Conservation (phyloP, 2,113 vertebrate species). For the Heterochromis multidens region DNA sequence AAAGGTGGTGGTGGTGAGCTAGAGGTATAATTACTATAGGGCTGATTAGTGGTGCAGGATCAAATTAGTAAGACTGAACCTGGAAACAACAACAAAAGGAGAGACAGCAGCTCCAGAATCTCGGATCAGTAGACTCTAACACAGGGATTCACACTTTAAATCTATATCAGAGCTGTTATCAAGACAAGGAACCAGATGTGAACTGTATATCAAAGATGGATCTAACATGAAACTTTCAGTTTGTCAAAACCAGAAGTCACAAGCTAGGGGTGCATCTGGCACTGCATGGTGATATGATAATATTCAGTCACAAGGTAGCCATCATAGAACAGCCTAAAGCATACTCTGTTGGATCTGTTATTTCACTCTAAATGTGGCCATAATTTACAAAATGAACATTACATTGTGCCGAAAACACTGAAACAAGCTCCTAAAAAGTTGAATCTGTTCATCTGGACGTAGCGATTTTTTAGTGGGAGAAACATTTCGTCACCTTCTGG, state of each 20-base stretch:
- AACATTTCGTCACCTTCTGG: too few species aligned
- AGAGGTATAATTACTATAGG: not conserved
- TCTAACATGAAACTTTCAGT: not conserved
- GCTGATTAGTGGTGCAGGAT: not conserved
- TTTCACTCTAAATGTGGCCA: not conserved
- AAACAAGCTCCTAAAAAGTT: too few species aligned
- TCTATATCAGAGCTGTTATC: not conserved
- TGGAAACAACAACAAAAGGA: not conserved
- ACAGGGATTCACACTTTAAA: not conserved
- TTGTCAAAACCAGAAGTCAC: not conserved
- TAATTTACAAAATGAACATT: too few species aligned
- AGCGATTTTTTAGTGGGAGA: too few species aligned
- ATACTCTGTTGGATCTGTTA: not conserved
- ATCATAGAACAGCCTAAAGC: not conserved
- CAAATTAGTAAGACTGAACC: not conserved
- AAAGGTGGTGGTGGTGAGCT: not conserved
- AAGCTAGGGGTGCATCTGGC: not conserved
- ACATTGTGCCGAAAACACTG: too few species aligned
- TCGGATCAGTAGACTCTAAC: not conserved
- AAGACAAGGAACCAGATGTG: not conserved
- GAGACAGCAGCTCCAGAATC: not conserved
- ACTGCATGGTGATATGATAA: not conserved
- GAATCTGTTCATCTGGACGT: too few species aligned
- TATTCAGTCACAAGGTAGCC: not conserved
- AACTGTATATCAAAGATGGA: not conserved